These are phyloP conservation scores for Scotopteryx bipunctaria DNA, from an alignment of 2,888 invertebrate genomes.

Conservation along the genomic window DNA sequence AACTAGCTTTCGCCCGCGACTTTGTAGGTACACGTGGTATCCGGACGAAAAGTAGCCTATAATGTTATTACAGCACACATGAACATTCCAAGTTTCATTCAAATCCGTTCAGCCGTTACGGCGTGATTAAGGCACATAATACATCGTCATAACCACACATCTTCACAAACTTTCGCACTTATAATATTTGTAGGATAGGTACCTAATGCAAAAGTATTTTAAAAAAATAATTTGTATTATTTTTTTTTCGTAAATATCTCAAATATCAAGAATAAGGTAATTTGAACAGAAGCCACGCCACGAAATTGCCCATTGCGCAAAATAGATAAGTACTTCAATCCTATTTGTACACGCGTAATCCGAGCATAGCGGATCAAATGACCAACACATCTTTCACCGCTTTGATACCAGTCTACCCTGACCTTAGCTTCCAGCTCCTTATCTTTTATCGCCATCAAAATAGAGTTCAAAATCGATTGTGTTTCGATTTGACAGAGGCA, in stretches of 20 bases:
- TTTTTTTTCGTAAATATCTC: neutral
- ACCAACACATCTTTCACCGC: slow-evolving; percentile 47
- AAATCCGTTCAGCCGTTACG: too few relatives aligned
- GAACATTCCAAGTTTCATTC: too few relatives aligned
- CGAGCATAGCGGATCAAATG: slow-evolving; percentile 55
- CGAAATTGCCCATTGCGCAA: slow-evolving; percentile 28
- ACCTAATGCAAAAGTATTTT: too few relatives aligned
- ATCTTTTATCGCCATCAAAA: neutral
- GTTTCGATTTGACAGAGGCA: neutral
- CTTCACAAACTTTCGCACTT: too few relatives aligned
- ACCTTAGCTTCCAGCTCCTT: neutral
- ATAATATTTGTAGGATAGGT: too few relatives aligned
- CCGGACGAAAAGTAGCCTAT: too few relatives aligned
- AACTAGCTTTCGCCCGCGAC: too few relatives aligned
- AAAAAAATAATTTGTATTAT: too few relatives aligned
- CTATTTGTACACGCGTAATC: slow-evolving; percentile 61
- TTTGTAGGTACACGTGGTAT: too few relatives aligned
- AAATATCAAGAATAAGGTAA: slow-evolving; percentile 3
- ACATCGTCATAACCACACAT: too few relatives aligned
- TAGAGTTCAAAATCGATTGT: slow-evolving; percentile 13
- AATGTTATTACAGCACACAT: too few relatives aligned
- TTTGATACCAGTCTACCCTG: slow-evolving; percentile 10
- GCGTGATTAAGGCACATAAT: too few relatives aligned
- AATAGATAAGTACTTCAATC: slow-evolving; percentile 45
- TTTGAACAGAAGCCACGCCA: slow-evolving; percentile 20